Evolutionary conservation across 2,888 invertebrate genomes (phyloP), one percentile per base, ranked within the genome.

Genomic region (Sinotaia quadrata): DNA sequence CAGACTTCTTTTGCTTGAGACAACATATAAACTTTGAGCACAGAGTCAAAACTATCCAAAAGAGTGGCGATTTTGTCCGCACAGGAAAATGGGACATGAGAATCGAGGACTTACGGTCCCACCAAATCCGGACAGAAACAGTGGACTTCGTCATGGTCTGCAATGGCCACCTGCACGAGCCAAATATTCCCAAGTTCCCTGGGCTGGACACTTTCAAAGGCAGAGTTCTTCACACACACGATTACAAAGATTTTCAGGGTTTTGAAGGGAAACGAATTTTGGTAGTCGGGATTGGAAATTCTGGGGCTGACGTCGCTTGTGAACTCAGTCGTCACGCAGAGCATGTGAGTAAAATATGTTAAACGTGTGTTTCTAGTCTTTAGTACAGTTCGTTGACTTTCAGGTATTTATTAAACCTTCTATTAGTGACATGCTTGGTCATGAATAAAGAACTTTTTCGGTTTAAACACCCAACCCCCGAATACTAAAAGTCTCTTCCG

Each of bases 221-320:
- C 12, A 68, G 74, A 61, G 71, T 83, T 12, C 34, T 81, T 5
- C 85, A 85, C 54, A 74, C 83, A 0, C 84, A 82, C 47, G 80
- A 81, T 52, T 84, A 81, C 71, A 80, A 77, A 44, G 72, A 82
- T 66, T 71, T 61, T 52, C 54, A 54, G 33, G 80, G 82, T 10
- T 86, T 75, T 68, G 81, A 80, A 51, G 84, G 82, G 56, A 86
- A 86, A 76, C 77, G 83, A 44, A 88, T 90, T 7, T 82, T 90
- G 27, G 83, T 90, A 2, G 77, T 90, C 24, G 90, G 90, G 5
- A 87, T 90, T 62, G 89, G 90, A 5, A 90, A 90, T 72, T 89
- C 89, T 2, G 89, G 88, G 0, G 81, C 87, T 5, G 89, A 89
- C 78, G 84, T 86, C 7, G 87, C 89, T 18, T 88, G 88, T 4